A percentile compares a stretch with the other conserved stretches of the same genome.
These are phyloP conservation scores for Lochmaea capreae DNA, from an alignment of 2,888 invertebrate species.

Conservation along the genomic window DNA sequence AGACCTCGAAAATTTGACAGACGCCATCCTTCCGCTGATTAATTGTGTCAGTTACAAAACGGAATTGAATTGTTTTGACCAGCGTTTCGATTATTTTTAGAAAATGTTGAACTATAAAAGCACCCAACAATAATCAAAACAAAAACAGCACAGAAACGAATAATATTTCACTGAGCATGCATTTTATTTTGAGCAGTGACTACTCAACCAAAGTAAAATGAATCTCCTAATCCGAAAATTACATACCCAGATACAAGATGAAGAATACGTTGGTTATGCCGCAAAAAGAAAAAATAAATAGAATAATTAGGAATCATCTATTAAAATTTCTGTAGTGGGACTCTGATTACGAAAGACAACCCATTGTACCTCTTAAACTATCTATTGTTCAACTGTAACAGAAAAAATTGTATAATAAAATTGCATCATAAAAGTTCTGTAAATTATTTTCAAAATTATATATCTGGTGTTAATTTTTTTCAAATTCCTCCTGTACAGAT, in stretches of 20 bases:
- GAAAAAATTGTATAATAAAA: no score
- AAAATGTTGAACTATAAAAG: slow-evolving; percentile 43
- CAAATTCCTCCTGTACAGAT: no score
- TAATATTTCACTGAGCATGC: slow-evolving; percentile 44
- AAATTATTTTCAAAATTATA: no score
- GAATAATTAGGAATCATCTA: no score
- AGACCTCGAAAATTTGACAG: slow-evolving; percentile 29
- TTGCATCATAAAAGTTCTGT: no score
- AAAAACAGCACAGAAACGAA: slow-evolving; percentile 32
- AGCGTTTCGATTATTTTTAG: slow-evolving; percentile 39
- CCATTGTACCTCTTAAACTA: no score
- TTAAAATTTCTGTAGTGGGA: no score
- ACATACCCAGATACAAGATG: background rate
- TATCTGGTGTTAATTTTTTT: no score
- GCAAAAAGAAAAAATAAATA: no score
- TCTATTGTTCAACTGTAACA: no score
- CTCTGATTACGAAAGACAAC: no score
- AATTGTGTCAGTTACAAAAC: slow-evolving; percentile 32
- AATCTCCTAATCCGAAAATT: background rate
- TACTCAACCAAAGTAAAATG: background rate
- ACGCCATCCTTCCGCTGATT: slow-evolving; percentile 25
- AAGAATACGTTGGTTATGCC: no score
- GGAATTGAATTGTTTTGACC: slow-evolving; percentile 36
- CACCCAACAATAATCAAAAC: slow-evolving; percentile 45
- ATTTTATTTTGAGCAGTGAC: slow-evolving; percentile 38